These are phyloP conservation scores for Dinoponera quadriceps DNA, from an alignment of 1,140 invertebrate genomes.

Conservation along the genomic window DNA sequence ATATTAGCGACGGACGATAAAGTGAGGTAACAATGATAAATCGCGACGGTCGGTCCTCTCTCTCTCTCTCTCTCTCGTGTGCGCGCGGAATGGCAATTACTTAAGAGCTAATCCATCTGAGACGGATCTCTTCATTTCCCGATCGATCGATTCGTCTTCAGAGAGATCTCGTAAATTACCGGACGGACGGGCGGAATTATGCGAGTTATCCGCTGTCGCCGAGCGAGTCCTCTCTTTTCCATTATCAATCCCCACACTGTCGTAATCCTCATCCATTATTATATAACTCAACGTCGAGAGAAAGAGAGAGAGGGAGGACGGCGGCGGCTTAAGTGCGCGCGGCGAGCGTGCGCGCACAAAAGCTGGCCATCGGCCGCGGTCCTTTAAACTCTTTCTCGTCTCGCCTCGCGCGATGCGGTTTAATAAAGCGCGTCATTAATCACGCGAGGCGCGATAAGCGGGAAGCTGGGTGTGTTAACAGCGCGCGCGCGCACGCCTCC, in stretches of 20 bases:
- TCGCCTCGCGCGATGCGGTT: constrained; percentile 19
- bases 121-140: background rate
- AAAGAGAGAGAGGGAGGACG: no score
- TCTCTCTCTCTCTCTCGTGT: background rate
- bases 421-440: constrained; percentile 56
- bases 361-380: background rate
- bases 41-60: no score
- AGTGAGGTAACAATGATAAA: constrained; percentile 15
- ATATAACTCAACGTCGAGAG: background rate
- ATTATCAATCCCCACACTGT: constrained; percentile 7
- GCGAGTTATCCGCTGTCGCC: background rate
- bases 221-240: background rate
- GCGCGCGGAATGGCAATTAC: background rate
- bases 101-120: background rate
- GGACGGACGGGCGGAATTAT: background rate
- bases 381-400: constrained; percentile 37
- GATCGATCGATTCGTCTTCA: constrained; percentile 5
- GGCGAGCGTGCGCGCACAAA: background rate
- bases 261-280: constrained; percentile 8
- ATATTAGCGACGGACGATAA: background rate
- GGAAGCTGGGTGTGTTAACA: constrained; percentile 49
- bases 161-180: constrained; percentile 1
- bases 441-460: constrained; percentile 37
- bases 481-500: constrained; percentile 38
- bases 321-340: no score